Evolutionary conservation across 1,140 invertebrate species (phyloP).

Genomic region (Aradophagus sp.): DNA sequence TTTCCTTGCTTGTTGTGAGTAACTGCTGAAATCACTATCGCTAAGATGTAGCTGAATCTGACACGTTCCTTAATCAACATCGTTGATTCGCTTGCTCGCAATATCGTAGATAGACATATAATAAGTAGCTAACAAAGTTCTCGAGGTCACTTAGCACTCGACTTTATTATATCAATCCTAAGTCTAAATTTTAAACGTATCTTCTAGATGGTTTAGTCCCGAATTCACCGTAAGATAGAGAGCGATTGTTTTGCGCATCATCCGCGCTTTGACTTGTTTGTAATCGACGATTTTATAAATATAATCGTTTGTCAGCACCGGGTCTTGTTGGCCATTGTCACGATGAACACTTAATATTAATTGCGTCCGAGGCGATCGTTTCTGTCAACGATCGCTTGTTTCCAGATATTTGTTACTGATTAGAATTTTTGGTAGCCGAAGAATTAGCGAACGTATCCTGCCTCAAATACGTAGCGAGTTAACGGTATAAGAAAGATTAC

Average conservation of each 20-base stretch:
- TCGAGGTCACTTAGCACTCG: constrained; percentile 29
- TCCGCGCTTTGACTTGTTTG: constrained; percentile 13
- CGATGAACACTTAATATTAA: constrained; percentile 16
- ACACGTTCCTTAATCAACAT: constrained; percentile 33
- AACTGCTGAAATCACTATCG: constrained; percentile 3
- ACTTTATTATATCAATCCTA: constrained; percentile 31
- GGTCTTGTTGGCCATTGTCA: constrained; percentile 16
- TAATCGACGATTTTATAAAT: no score
- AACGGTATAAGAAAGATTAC: constrained; percentile 42
- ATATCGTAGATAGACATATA: constrained; percentile 33
- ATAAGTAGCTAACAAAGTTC: constrained; percentile 31
- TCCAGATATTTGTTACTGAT: constrained; percentile 21
- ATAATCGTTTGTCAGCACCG: constrained; percentile 20
- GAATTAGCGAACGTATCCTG: constrained; percentile 42
- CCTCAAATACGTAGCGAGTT: constrained; percentile 48
- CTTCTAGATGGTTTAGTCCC: constrained; percentile 48
- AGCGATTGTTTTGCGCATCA: constrained; percentile 56
- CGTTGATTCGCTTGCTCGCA: constrained; percentile 29
- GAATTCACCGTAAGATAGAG: constrained; percentile 55
- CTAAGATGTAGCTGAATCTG: constrained; percentile 35
- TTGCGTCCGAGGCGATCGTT: constrained; percentile 4
- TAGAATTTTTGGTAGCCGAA: constrained; percentile 48
- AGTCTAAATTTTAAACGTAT: constrained; percentile 36
- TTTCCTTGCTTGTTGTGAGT: no score
- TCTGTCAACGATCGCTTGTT: constrained; percentile 25